Evolutionary conservation across 2,113 vertebrate species (phyloP).

Genomic region (Ciconia boyciana): DNA sequence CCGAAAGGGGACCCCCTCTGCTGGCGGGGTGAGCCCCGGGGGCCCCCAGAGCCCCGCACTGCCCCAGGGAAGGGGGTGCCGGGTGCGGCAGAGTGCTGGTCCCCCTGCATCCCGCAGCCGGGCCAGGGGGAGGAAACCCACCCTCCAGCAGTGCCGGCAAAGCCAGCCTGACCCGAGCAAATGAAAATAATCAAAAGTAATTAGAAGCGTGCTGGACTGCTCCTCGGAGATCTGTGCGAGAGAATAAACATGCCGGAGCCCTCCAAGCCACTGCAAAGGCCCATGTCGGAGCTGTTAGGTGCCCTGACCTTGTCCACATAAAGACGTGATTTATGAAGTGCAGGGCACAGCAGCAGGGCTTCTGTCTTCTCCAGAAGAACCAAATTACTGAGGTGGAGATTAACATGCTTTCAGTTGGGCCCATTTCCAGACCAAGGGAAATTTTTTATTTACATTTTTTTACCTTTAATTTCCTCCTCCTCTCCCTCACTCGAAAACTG

Average conservation of each 20-base stretch:
- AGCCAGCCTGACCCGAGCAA: constrained; percentile 93
- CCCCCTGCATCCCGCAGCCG: constrained; percentile 42
- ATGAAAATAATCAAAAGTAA: constrained; percentile 99
- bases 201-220: constrained; percentile 96
- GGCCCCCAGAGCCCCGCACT: neutral
- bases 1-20: neutral
- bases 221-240: constrained; percentile 90
- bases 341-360: constrained; percentile 98
- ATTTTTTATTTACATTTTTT: constrained; percentile 94
- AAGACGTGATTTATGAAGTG: constrained; percentile 99
- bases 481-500: constrained; percentile 10
- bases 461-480: constrained; percentile 89
- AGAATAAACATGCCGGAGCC: constrained; percentile 94
- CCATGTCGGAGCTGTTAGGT: constrained; percentile 87
- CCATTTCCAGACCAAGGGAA: constrained; percentile 91
- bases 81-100: neutral
- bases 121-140: constrained; percentile 81
- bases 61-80: neutral
- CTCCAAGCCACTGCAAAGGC: constrained; percentile 85
- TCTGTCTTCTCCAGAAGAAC: constrained; percentile 98
- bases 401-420: constrained; percentile 95
- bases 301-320: constrained; percentile 99
- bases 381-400: constrained; percentile 99
- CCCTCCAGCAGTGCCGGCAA: constrained; percentile 82
- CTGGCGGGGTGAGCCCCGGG: fast-evolving